Base-by-base conservation (phyloP, 1,140 invertebrate genomes). In the Leptinotarsa texana region DNA sequence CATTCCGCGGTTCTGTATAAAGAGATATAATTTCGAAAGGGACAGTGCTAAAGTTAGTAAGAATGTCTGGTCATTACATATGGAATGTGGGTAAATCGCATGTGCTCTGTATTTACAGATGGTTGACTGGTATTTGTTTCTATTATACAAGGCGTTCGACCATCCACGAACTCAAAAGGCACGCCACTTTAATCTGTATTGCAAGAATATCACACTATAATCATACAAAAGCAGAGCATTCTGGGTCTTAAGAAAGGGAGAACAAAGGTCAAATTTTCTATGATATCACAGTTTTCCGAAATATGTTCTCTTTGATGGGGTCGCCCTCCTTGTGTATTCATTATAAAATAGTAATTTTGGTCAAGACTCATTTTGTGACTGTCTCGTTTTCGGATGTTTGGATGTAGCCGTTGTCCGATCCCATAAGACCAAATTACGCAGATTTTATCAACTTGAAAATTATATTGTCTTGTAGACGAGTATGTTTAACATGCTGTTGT, bases 361-460 rank as follows among this genome's bases (percentile, higher is more conserved):
- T 67, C 65, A 67, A 67, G 65, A 67, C 65, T 67, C 65, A 67
- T 67, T 67, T 27, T 67, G 65, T 24, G 65, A 67, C 63, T 57
- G 51, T 57, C 51, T 57, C 51, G n/a, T 57, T 57, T 57, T 65
- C 63, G 63, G 63, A 65, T 24, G 63, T 65, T 65, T 65, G 63
- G 21, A 65, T 65, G 63, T 24, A 21, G 63, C 63, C 63, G 21
- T 65, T 65, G n/a, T 65, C 63, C 27, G 63, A 65, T 65, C 51
- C 51, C 51, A 3, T 57, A 27, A 4, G 5, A 69, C 68, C 33
- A 22, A 69, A 69, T 69, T 69, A 69, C 68, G 68, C 68, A 69
- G 68, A 69, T 69, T 69, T 69, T 69, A 69, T 69, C 68, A 69
- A 69, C 8, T 69, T 69, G 68, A 69, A 69, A 69, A 69, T 69